phyloP scores from a whole-genome alignment of 2,888 invertebrate species.

The Tiliacea aurago region DNA sequence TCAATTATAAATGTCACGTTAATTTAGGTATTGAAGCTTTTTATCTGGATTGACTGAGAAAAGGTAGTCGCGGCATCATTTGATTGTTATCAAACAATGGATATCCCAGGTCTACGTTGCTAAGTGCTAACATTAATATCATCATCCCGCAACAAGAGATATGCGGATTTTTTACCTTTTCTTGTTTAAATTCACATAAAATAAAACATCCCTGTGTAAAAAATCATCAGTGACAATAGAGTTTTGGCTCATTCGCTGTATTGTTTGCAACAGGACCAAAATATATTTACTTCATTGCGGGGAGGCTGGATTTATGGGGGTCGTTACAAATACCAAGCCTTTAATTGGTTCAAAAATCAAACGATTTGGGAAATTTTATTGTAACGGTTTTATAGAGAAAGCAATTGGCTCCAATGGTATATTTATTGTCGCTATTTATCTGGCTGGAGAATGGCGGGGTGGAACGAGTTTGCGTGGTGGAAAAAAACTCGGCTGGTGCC shows the following conservation, averaged over 20 bases:
- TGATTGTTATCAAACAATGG: constrained; percentile 29
- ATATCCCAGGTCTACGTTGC: background rate
- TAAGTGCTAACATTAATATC: background rate
- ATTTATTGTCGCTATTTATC: constrained; percentile 83
- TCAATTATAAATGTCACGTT: constrained; percentile 59
- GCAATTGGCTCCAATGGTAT: constrained; percentile 77
- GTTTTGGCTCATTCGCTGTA: constrained; percentile 46
- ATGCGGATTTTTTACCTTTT: background rate
- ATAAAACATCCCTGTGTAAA: constrained; percentile 19
- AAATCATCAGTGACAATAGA: constrained; percentile 31
- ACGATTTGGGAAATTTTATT: constrained; percentile 62
- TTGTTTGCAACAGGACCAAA: constrained; percentile 47
- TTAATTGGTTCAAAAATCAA: constrained; percentile 69
- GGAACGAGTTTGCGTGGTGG: constrained; percentile 82
- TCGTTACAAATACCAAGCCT: constrained; percentile 58
- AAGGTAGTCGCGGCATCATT: constrained; percentile 3
- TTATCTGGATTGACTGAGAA: constrained; percentile 20
- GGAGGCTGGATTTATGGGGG: constrained; percentile 51
- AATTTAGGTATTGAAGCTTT: constrained; percentile 55
- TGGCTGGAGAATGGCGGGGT: constrained; percentile 77
- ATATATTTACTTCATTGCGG: constrained; percentile 43
- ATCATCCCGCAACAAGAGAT: background rate
- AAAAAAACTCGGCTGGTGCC: constrained; percentile 86
- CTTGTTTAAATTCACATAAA: background rate
- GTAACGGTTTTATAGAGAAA: constrained; percentile 75